A percentile compares a stretch with the other conserved stretches of the same genome.
Conservation (phyloP, 2,113 vertebrate species). For the Cyprinus carpio region DNA sequence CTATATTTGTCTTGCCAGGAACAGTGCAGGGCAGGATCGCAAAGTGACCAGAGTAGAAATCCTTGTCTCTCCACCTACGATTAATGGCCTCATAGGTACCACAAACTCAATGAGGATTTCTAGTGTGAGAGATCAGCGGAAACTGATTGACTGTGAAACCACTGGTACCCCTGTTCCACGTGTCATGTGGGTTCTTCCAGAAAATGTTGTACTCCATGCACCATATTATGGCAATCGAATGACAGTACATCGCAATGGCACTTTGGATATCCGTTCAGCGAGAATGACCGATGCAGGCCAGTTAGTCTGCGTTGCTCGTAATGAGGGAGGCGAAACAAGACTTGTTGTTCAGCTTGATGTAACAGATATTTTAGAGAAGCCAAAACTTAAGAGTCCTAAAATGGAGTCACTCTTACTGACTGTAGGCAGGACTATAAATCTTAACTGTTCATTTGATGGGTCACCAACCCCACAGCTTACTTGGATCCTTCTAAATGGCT, state of each 20-base stretch:
- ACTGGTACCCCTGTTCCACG: slow-evolving; percentile 80
- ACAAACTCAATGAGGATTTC: slow-evolving; percentile 70
- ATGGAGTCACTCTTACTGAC: slow-evolving; percentile 75
- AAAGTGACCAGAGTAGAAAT: slow-evolving; percentile 77
- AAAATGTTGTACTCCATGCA: slow-evolving; percentile 83
- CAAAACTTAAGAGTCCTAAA: slow-evolving; percentile 69
- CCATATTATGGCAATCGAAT: slow-evolving; percentile 84
- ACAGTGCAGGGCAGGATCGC: slow-evolving; percentile 81
- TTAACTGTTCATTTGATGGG: slow-evolving; percentile 84
- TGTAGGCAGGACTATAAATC: slow-evolving; percentile 79
- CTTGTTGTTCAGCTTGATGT: slow-evolving; percentile 81
- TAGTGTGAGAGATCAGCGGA: slow-evolving; percentile 70
- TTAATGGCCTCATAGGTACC: slow-evolving; percentile 75
- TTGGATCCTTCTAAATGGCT: slow-evolving; percentile 88
- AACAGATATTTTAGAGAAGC: slow-evolving; percentile 67
- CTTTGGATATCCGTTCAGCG: slow-evolving; percentile 80
- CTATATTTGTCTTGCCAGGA: slow-evolving; percentile 85
- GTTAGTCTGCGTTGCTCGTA: slow-evolving; percentile 83
- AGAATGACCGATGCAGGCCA: slow-evolving; percentile 77
- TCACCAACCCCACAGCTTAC: slow-evolving; percentile 67
- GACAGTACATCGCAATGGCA: slow-evolving; percentile 87
- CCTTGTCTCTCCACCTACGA: slow-evolving; percentile 76
- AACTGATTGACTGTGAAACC: slow-evolving; percentile 79
- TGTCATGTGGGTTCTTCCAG: slow-evolving; percentile 87
- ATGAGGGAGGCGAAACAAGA: slow-evolving; percentile 85